Evolutionary conservation across 2,113 vertebrate genomes (phyloP).

Genomic region (Synchiropus splendidus): DNA sequence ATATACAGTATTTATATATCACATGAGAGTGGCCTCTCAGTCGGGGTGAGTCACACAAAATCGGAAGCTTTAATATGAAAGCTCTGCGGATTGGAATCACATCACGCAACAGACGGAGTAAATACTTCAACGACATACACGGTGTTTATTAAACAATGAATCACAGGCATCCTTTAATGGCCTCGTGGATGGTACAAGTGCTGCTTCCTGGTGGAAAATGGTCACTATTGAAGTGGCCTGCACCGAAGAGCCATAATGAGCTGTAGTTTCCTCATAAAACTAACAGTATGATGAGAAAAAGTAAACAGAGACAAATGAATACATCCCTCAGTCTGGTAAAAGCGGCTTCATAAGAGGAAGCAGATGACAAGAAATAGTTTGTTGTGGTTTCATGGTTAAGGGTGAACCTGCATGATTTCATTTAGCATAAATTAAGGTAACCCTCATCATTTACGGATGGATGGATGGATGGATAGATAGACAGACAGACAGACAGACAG

Average conservation of each 20-base stretch:
- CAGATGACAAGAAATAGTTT: slow-evolving; percentile 7
- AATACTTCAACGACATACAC: slow-evolving; percentile 19
- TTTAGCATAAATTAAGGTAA: too few relatives aligned
- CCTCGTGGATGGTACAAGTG: slow-evolving; percentile 8
- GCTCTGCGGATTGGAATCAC: slow-evolving; percentile 24
- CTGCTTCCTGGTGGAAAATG: slow-evolving; percentile 1
- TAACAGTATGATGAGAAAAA: slow-evolving; percentile 10
- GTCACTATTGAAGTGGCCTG: slow-evolving; percentile 14
- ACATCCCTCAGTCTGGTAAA: neutral
- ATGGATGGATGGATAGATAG: too few relatives aligned
- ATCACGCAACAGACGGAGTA: slow-evolving; percentile 7
- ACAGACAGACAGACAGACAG: too few relatives aligned
- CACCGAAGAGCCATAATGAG: slow-evolving; percentile 11
- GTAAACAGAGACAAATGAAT: neutral
- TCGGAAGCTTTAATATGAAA: slow-evolving; percentile 26
- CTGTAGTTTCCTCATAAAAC: slow-evolving; percentile 6
- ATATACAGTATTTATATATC: slow-evolving; percentile 1
- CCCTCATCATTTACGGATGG: too few relatives aligned
- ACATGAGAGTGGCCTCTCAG: slow-evolving; percentile 13
- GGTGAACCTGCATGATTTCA: too few relatives aligned
- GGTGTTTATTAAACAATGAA: slow-evolving; percentile 42
- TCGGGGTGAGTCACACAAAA: slow-evolving; percentile 19
- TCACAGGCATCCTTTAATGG: slow-evolving; percentile 17
- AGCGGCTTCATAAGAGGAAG: neutral
- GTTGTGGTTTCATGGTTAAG: neutral